Evolutionary conservation across 2,797 vertebrate genomes (phyloP), one percentile per base, ranked within the genome.

Genomic region (Enteromius unitaeniatus): DNA sequence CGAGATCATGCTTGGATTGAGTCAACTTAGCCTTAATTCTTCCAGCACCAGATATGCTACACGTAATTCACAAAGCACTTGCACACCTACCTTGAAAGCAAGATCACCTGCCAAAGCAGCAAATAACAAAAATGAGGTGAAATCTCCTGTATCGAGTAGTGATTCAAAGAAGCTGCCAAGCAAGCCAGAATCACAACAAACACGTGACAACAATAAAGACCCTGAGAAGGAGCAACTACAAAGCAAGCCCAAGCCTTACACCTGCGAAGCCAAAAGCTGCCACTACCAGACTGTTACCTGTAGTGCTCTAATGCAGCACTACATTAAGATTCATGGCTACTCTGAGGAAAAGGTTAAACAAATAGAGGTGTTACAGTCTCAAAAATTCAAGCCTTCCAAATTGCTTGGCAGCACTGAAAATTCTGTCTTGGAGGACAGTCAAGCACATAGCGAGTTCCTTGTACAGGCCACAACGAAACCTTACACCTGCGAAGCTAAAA

Each of bases 301-400:
- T 92, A 95, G 95, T 91, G 97, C 96, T 82, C 94, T 99, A 78
- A 89, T 96, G 88, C 95, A 96, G 84, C 98, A 99, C 94, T 99
- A 98, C 81, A 94, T 95, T 89, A 95, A 87, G 89, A 95, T 95
- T 85, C 98, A 99, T 88, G 95, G 95, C 75, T 96, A 95, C 37
- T 94, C 95, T 15, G 90, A 95, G 53, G 95, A 97, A 83, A 94
- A 96, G 80, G 96, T 98, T 72, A 96, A 95, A 86, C 93, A 93
- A 78, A 89, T 99, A 90, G 94, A 96, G 85, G 95, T 97, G 93
- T 91, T 97, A 92, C 92, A 96, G 70, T 92, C 95, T 5, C 82
- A 79, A 81, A 93, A 53, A 15, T 42, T 31, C 3, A 26, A 55
- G 26, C 49, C 81, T 77, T 28, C 21, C 8, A 55, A 53, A 7